Evolutionary conservation across 2,888 invertebrate genomes (phyloP).

Genomic region (Sabellastarte sp.): DNA sequence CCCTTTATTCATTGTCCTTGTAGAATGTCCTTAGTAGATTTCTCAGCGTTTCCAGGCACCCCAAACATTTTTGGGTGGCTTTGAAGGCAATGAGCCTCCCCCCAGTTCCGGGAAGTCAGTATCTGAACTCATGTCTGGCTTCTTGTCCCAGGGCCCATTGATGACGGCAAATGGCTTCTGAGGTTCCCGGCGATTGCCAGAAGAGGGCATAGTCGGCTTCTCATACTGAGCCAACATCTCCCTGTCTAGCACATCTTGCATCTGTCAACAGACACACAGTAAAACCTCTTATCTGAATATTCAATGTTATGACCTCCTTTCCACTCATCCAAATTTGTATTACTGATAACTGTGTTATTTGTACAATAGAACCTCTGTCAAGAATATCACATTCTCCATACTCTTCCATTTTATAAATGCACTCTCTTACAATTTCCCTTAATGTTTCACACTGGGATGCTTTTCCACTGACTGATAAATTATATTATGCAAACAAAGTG

Average conservation of each 20-base stretch:
- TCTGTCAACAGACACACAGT: slow-evolving; percentile 39
- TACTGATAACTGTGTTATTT: too few relatives aligned
- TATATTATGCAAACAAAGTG: background rate
- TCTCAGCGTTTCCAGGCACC: too few relatives aligned
- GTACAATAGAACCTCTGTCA: too few relatives aligned
- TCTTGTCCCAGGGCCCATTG: slow-evolving; percentile 57
- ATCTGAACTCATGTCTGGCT: slow-evolving; percentile 53
- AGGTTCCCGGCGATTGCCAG: slow-evolving; percentile 6
- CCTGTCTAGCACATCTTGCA: slow-evolving; percentile 59
- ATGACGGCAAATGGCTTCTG: slow-evolving; percentile 44
- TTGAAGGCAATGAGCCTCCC: too few relatives aligned
- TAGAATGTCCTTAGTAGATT: too few relatives aligned
- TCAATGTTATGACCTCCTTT: too few relatives aligned
- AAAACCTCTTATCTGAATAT: too few relatives aligned
- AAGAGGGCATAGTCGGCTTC: slow-evolving; percentile 25
- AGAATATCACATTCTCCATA: too few relatives aligned
- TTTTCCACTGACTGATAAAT: background rate
- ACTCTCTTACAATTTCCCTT: background rate
- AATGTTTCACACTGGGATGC: background rate
- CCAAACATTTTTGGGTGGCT: too few relatives aligned
- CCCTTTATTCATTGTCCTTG: too few relatives aligned
- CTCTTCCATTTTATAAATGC: background rate
- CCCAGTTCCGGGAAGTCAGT: slow-evolving; percentile 55
- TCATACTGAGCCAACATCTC: slow-evolving; percentile 52
- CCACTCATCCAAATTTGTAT: too few relatives aligned